Evolutionary conservation across 23 tunicate genomes (phyloP), one percentile per base, ranked within the genome.

Genomic region (Botrylloides violaceus): DNA sequence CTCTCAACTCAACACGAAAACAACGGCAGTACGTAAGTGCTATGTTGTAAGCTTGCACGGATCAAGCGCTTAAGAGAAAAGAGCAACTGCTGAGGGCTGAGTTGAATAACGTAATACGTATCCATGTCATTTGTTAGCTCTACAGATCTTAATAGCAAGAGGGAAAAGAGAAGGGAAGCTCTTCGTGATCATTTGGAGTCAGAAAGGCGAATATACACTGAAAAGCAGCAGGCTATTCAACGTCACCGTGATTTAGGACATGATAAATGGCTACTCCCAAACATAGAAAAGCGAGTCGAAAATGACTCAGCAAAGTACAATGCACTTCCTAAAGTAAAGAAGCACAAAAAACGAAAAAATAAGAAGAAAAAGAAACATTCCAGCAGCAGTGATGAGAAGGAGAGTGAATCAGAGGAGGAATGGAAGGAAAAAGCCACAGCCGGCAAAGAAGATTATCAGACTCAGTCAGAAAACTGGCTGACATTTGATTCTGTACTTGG

Each of bases 91-190:
- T n/a, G n/a, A n/a, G n/a, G n/a, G n/a, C n/a, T n/a, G n/a, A n/a
- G n/a, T n/a, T n/a, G n/a, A n/a, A n/a, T n/a, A n/a, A n/a, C n/a
- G n/a, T n/a, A 47, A 47, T 47, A 47, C 12, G 71, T 48, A 27
- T 77, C 77, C 80, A 73, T 82, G 35, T 71, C 84, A 29, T 84
- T 84, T 65, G 80, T 84, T 33, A 84, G 92, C 64, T 48, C 76
- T 20, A 63, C 32, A 38, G 83, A 84, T 25, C 33, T 84, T 32
- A 55, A 36, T 19, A 35, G 62, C 36, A 49, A 68, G 53, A 35
- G 92, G n/a, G 62, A 39, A 22, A 29, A 60, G 24, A 78, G 71
- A 39, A 71, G 70, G 56, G 34, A 72, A 29, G 68, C 75, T 29
- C 83, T 64, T 29, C 34, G 34, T 3, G 66, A 78, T 1, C 57